Base-by-base conservation (phyloP, 2,888 invertebrate species). In the Hedya salicella region DNA sequence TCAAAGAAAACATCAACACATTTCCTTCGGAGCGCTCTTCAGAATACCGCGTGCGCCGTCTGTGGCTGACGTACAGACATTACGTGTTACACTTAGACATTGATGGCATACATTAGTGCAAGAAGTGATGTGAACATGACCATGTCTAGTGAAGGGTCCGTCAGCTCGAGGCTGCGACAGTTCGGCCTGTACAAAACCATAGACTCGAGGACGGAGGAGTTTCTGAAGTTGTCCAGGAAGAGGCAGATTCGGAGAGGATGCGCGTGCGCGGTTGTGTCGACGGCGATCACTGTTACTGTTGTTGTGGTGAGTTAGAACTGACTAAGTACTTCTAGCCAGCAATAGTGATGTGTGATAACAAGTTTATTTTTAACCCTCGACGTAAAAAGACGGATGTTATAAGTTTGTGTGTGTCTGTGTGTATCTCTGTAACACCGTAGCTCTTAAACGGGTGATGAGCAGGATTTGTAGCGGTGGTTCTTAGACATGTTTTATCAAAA, bases 151-250 rank as follows among this genome's bases (percentile, higher is more conserved):
- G 88, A 85, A 40, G 82, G 80, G 50, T 89, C 89, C 14, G 78
- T 67, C 11, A 79, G 83, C 49, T 88, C 89, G 19, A 73, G 80
- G 53, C 77, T 90, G 50, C 78, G 83, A 44, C 89, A 89, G 73
- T 89, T 92, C 46, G 92, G 91, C 1, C 70, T 92, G 68, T 91
- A 92, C 76, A 78, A 89, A 69, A 86, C 82, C 40, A 89, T 91
- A 14, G 91, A 92, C 62, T 83, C 86, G 3, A 81, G 84, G 71
- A 91, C 91, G 0, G 89, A 90, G 74, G 91, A 91, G 75, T 92
- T 92, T 68, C 73, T 91, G 30, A 81, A 81, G 68, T 73, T 91
- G 57, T 92, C 92, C 1, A 85, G 84, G 70, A 86, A 79, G 67
- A 75, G 89, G 14, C 92, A 92, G 77, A 82, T 92, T 8, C 77